These are phyloP conservation scores for Drosophila leontia DNA, from an alignment of 1,140 invertebrate genomes.

Conservation along the genomic window DNA sequence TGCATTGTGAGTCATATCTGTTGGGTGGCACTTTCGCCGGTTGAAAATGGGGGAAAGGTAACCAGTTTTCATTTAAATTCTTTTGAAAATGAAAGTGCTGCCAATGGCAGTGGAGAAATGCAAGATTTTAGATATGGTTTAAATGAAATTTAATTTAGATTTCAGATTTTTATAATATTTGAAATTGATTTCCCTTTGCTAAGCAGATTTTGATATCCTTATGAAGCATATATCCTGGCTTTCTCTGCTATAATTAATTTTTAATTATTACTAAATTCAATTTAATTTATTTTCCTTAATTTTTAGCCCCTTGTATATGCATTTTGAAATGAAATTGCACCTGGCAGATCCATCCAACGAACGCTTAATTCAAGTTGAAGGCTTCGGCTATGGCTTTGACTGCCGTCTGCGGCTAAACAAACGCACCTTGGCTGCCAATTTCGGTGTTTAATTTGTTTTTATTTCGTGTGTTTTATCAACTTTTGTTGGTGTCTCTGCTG, in stretches of 20 bases:
- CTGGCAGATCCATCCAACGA: conserved; percentile 20
- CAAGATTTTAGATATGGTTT: not conserved
- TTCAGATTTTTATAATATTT: no score
- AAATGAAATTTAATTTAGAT: no score
- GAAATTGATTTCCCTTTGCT: no score
- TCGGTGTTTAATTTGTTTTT: conserved; percentile 49
- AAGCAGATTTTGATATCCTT: no score
- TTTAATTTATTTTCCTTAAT: no score
- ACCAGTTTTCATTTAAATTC: conserved; percentile 32
- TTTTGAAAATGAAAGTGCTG: conserved; percentile 33
- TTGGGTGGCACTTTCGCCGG: conserved; percentile 28
- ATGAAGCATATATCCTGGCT: no score
- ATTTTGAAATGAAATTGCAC: no score
- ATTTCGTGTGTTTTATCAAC: conserved; percentile 32
- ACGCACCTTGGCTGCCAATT: conserved; percentile 74
- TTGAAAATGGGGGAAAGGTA: conserved; percentile 16
- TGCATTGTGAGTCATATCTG: conserved; percentile 40
- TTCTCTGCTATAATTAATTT: no score
- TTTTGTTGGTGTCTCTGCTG: conserved; percentile 45
- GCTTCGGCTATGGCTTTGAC: conserved; percentile 25
- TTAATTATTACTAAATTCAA: no score
- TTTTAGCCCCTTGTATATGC: no score
- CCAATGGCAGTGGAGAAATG: not conserved
- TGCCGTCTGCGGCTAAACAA: conserved; percentile 58
- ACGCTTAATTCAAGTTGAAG: conserved; percentile 73